Base-by-base conservation (phyloP, 2,113 vertebrate genomes). In the Sigmodon hispidus region DNA sequence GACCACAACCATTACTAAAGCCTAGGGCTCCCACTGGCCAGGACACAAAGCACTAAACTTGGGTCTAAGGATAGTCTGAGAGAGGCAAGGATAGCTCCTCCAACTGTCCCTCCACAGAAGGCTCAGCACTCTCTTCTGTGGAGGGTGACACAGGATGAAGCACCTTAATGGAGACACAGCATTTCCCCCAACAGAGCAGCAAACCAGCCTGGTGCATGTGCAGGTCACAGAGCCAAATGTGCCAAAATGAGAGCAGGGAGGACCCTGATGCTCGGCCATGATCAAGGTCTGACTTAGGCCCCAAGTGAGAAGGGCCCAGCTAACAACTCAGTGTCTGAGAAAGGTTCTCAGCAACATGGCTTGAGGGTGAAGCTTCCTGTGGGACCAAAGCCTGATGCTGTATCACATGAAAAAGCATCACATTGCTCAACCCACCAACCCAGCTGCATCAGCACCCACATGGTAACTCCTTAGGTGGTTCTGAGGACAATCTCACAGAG, bases 341-440 rank as follows among this genome's bases (percentile, higher is more conserved):
- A 0, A 84, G 34, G n/a, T 75, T 29, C 21, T 0, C 0, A 0
- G 7, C 0, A 0, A 29, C 1, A 45, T 17, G 34, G 69, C 43
- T 61, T 48, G 61, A n/a, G 22, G 50, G 21, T 15, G 15, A 52
- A 45, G n/a, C 45, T 45, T 87, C 48, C 90, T 21, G 15, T 15
- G 75, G 55, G 22, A 65, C 63, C 3, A 29, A 1, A 34, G 85
- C 16, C 43, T 0, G 7, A 5, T 43, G 69, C 50, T 34, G 4
- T 13, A 24, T 29, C 4, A 4, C 0, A 13, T 61, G 1, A 11
- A 21, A 10, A 17, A 34, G 36, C 63, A 59, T 55, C 57, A 76
- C 22, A n/a, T 59, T 72, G 15, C 4, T 1, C 7, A 69, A 48
- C 79, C 87, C 88, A 8, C 1, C 9, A 69, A 48, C 76, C 87